Conservation (phyloP, 2,797 vertebrate genomes). For the Hemibagrus guttatus region DNA sequence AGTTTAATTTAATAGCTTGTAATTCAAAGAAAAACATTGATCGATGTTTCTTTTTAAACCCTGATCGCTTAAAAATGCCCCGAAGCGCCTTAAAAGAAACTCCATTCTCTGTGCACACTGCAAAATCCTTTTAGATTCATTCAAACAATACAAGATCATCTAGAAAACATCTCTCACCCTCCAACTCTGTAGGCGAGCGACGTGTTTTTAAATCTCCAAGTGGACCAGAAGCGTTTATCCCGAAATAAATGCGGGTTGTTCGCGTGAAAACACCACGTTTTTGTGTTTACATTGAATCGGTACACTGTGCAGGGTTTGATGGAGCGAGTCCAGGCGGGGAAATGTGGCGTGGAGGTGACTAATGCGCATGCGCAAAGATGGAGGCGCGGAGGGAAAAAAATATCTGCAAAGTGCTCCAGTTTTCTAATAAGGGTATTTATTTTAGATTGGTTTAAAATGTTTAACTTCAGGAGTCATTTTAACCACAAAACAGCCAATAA, state of each 20-base stretch:
- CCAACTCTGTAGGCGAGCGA: not conserved
- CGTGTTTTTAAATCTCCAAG: not conserved
- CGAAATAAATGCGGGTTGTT: not conserved
- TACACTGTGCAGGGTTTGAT: conserved; percentile 15
- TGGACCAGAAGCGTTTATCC: not conserved
- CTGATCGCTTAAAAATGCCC: not conserved
- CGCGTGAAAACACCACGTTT: conserved; percentile 38
- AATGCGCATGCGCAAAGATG: conserved; percentile 66
- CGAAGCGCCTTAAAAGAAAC: not conserved
- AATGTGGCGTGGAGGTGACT: conserved; percentile 60
- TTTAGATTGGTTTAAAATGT: too few species aligned
- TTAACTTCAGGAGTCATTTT: not conserved
- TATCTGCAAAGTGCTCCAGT: not conserved
- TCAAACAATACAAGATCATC: conserved; percentile 68
- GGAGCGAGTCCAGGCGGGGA: conserved; percentile 67
- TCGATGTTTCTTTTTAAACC: not conserved
- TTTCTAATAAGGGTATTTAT: not conserved
- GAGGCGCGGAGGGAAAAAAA: not conserved
- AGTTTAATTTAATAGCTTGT: not conserved
- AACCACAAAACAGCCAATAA: not conserved
- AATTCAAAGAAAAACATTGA: not conserved
- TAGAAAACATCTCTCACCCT: conserved; percentile 63
- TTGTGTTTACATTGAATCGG: conserved; percentile 18
- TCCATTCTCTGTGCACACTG: conserved; percentile 36
- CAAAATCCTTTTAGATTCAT: conserved; percentile 60